Percentiles rank a stretch among this genome's conserved stretches.
Evolutionary conservation across 2,888 invertebrate species (phyloP).

Genomic region (Lycaena phlaeas): DNA sequence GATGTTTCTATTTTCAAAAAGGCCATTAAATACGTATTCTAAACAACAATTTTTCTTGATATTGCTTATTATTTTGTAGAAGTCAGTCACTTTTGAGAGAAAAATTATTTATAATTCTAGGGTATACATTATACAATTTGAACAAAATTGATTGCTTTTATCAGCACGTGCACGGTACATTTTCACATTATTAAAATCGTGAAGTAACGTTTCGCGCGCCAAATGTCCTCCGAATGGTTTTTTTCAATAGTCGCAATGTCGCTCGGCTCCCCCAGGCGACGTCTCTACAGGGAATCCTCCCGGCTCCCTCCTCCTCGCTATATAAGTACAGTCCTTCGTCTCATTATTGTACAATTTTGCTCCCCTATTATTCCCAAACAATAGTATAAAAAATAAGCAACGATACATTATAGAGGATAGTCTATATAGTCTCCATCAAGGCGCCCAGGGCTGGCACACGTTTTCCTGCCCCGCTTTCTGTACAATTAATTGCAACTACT

Average conservation of each 20-base stretch:
- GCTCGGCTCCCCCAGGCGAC: constrained; percentile 22
- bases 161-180: too few relatives aligned
- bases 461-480: neutral
- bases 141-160: too few relatives aligned
- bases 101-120: too few relatives aligned
- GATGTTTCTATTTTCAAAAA: too few relatives aligned
- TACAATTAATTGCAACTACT: constrained; percentile 3
- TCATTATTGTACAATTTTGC: constrained; percentile 48
- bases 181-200: constrained; percentile 11
- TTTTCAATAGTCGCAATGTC: constrained; percentile 20
- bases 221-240: constrained; percentile 19
- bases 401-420: constrained; percentile 18
- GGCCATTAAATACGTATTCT: too few relatives aligned
- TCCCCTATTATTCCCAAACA: constrained; percentile 46
- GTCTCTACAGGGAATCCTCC: too few relatives aligned
- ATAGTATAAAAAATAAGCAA: constrained; percentile 30
- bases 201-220: constrained; percentile 19
- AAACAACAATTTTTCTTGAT: too few relatives aligned
- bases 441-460: constrained; percentile 2
- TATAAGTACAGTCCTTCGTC: constrained; percentile 30
- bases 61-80: too few relatives aligned
- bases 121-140: too few relatives aligned
- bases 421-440: neutral
- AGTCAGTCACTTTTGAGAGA: too few relatives aligned
- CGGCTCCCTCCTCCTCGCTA: constrained; percentile 35